Conservation (phyloP, 2,797 vertebrate genomes). For the Pelobates cultripes region DNA sequence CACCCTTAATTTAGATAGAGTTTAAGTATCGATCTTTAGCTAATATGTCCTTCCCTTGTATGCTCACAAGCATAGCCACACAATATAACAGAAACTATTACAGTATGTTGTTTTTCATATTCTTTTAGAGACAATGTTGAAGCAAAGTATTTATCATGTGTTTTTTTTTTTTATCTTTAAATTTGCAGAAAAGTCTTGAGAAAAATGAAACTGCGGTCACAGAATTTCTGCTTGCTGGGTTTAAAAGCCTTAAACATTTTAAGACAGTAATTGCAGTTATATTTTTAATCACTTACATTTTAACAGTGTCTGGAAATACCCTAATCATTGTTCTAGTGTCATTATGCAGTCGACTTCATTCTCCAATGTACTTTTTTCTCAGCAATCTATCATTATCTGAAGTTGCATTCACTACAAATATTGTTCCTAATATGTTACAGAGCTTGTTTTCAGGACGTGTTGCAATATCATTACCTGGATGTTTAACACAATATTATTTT, state of each 20-base stretch:
- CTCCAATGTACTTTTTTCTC: slow-evolving; percentile 49
- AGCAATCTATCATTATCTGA: slow-evolving; percentile 42
- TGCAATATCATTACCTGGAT: slow-evolving; percentile 31
- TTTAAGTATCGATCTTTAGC: no score
- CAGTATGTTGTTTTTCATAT: no score
- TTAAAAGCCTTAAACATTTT: slow-evolving; percentile 20
- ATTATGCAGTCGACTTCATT: slow-evolving; percentile 18
- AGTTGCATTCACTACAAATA: slow-evolving; percentile 47
- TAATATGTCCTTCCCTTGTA: no score
- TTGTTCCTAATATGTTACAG: slow-evolving; percentile 42
- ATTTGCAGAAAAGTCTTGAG: not conserved
- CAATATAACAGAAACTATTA: no score
- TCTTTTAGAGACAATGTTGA: no score
- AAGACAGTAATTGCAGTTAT: slow-evolving; percentile 15
- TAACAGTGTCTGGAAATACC: slow-evolving; percentile 32
- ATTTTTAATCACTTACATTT: slow-evolving; percentile 26
- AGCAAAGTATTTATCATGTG: no score
- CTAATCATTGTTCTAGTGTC: slow-evolving; percentile 36
- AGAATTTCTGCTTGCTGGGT: slow-evolving; percentile 28
- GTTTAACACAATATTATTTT: slow-evolving; percentile 45
- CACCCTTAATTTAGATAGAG: no score
- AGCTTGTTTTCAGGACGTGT: slow-evolving; percentile 32
- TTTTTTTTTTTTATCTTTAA: not conserved
- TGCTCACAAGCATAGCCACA: no score
- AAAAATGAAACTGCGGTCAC: slow-evolving; percentile 14